A percentile compares a stretch with the other conserved stretches of the same genome.
phyloP scores from a whole-genome alignment of 2,797 vertebrate species.

The Ctenochaetus hawaiiensis region DNA sequence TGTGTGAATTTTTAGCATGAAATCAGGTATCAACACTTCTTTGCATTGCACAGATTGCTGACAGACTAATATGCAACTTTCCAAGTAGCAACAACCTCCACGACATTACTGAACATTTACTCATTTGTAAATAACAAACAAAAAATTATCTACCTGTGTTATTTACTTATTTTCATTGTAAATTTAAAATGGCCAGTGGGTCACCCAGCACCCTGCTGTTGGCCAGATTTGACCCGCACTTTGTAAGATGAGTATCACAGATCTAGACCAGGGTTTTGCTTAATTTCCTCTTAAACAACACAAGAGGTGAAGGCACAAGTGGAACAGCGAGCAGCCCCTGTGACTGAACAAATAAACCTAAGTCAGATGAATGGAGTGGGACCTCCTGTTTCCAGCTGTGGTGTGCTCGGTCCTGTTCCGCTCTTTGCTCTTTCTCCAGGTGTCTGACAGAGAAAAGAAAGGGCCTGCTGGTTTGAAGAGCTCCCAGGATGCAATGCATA shows the following conservation, averaged over 20 bases:
- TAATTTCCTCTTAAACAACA: conserved; percentile 46
- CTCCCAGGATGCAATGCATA: conserved; percentile 37
- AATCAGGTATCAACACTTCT: too few relatives aligned
- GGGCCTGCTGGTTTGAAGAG: conserved; percentile 23
- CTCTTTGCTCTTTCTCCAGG: conserved; percentile 57
- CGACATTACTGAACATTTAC: too few relatives aligned
- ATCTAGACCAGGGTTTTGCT: not conserved
- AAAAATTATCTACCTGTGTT: too few relatives aligned
- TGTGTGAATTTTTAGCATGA: too few relatives aligned
- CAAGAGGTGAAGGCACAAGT: conserved; percentile 20
- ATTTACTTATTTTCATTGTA: too few relatives aligned
- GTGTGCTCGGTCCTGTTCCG: conserved; percentile 9
- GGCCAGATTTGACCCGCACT: too few relatives aligned
- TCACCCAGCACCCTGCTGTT: too few relatives aligned
- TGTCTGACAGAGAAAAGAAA: conserved; percentile 45
- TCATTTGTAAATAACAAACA: too few relatives aligned
- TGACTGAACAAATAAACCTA: conserved; percentile 57
- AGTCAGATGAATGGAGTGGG: conserved; percentile 53
- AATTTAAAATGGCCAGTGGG: too few relatives aligned
- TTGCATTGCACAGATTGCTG: too few relatives aligned
- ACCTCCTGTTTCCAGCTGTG: conserved; percentile 69
- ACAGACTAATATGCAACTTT: too few relatives aligned
- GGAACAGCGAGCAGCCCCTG: conserved; percentile 25
- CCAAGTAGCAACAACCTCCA: too few relatives aligned
- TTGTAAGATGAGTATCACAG: not conserved